phyloP scores from a whole-genome alignment of 2,113 vertebrate genomes.

The Neomonachus schauinslandi region DNA sequence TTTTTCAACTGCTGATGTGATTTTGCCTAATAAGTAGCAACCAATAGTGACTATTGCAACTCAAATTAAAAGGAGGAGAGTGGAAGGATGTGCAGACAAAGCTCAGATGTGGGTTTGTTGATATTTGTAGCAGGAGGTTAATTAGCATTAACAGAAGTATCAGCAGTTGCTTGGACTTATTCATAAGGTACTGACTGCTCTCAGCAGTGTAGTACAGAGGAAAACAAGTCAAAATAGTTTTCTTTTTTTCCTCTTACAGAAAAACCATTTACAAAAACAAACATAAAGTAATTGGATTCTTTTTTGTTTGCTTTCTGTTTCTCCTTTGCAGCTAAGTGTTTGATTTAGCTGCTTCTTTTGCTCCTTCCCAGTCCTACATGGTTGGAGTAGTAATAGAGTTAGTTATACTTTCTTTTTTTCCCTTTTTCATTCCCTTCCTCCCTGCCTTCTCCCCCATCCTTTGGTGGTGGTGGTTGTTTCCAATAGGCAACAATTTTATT shows the following conservation, averaged over 20 bases:
- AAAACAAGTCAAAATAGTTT: slow-evolving; percentile 79
- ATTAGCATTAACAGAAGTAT: slow-evolving; percentile 82
- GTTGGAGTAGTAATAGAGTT: slow-evolving; percentile 70
- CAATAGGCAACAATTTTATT: slow-evolving; percentile 6
- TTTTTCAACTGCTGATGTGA: slow-evolving; percentile 62
- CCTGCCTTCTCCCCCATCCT: not conserved
- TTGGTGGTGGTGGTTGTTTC: not conserved
- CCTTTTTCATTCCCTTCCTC: not conserved
- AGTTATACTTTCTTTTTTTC: slow-evolving; percentile 10
- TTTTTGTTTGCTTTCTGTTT: slow-evolving; percentile 81
- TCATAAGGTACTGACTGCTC: slow-evolving; percentile 71
- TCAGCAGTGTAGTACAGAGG: slow-evolving; percentile 64
- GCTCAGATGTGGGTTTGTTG: slow-evolving; percentile 66
- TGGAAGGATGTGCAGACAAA: slow-evolving; percentile 63
- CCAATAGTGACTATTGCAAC: slow-evolving; percentile 53
- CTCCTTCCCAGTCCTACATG: slow-evolving; percentile 71
- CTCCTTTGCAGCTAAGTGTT: slow-evolving; percentile 80
- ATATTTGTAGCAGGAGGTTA: slow-evolving; percentile 80
- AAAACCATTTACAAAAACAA: slow-evolving; percentile 86
- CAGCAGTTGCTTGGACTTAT: slow-evolving; percentile 64
- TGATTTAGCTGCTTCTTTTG: slow-evolving; percentile 80
- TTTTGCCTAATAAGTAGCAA: slow-evolving; percentile 57
- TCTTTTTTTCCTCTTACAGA: slow-evolving; percentile 69
- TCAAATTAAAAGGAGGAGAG: slow-evolving; percentile 47
- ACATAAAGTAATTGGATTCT: slow-evolving; percentile 84